phyloP scores from a whole-genome alignment of 2,888 invertebrate genomes.

The Lordiphosa fenestrarum region DNA sequence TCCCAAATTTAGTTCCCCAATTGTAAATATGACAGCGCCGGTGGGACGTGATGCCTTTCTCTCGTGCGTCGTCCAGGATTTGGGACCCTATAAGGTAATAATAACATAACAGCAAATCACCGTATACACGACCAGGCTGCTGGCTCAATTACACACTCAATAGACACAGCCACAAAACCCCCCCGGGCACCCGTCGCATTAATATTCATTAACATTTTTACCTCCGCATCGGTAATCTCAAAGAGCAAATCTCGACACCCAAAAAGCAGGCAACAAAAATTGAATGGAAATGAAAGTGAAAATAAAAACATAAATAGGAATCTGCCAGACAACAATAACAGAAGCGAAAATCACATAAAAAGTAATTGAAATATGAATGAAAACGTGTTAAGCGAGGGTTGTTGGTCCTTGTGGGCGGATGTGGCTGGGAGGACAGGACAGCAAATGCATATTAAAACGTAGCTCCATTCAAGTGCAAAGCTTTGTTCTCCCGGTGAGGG shows the following conservation, averaged over 20 bases:
- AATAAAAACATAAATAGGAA: constrained; percentile 61
- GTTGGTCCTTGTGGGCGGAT: constrained; percentile 29
- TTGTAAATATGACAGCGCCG: constrained; percentile 86
- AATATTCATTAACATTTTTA: constrained; percentile 70
- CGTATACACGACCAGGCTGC: constrained; percentile 18
- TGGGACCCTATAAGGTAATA: constrained; percentile 85
- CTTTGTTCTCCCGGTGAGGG: constrained; percentile 43
- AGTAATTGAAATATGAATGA: constrained; percentile 75
- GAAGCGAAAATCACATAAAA: constrained; percentile 72
- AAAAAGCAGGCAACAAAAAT: constrained; percentile 41
- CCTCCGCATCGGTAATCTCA: constrained; percentile 53
- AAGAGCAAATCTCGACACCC: constrained; percentile 68
- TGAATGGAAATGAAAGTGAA: constrained; percentile 56
- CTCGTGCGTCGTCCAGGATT: constrained; percentile 85
- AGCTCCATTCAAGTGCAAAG: constrained; percentile 58
- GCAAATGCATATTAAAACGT: constrained; percentile 17
- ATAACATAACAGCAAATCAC: constrained; percentile 36
- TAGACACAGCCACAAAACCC: constrained; percentile 63
- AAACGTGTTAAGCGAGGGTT: constrained; percentile 49
- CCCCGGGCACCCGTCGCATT: constrained; percentile 45
- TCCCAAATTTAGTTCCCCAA: constrained; percentile 85
- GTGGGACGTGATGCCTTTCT: constrained; percentile 86
- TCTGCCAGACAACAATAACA: constrained; percentile 55
- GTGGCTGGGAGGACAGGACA: constrained; percentile 10
- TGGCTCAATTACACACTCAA: constrained; percentile 70